phyloP scores from a whole-genome alignment of 1,140 invertebrate species.

The Augochlora pura region DNA sequence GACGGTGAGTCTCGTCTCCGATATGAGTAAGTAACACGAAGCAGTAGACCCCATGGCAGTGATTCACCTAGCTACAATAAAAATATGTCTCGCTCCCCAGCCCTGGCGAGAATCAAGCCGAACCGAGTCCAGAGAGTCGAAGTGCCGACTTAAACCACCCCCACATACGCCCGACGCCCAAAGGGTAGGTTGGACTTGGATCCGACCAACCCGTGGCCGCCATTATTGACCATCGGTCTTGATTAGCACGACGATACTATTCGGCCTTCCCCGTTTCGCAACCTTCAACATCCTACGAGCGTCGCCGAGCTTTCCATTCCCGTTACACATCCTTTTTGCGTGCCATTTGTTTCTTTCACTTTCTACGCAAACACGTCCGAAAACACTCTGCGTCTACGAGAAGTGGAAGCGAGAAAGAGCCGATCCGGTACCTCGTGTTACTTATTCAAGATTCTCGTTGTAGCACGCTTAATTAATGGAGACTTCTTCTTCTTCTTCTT shows the following conservation, averaged over 20 bases:
- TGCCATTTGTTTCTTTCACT: conserved; percentile 15
- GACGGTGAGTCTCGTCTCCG: background rate
- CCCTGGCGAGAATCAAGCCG: conserved; percentile 69
- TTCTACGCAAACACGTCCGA: background rate
- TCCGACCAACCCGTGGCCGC: conserved; percentile 61
- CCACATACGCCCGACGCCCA: conserved; percentile 50
- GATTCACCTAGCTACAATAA: conserved; percentile 72
- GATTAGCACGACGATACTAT: conserved; percentile 59
- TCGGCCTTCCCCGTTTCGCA: conserved; percentile 35
- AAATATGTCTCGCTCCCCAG: conserved; percentile 67
- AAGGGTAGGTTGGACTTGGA: conserved; percentile 57
- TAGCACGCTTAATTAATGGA: background rate
- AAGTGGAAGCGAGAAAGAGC: background rate
- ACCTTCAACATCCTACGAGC: conserved; percentile 36
- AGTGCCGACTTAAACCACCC: conserved; percentile 59
- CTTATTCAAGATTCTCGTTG: background rate
- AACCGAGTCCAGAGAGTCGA: conserved; percentile 67
- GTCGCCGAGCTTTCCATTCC: conserved; percentile 13
- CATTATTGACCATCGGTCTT: conserved; percentile 70
- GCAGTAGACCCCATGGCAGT: conserved; percentile 55
- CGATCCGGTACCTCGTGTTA: background rate
- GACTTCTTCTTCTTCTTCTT: too few relatives aligned
- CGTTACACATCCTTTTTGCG: background rate
- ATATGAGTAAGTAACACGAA: conserved; percentile 22
- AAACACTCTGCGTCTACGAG: background rate